Evolutionary conservation across 2,113 vertebrate species (phyloP).

Genomic region (Galemys pyrenaicus): DNA sequence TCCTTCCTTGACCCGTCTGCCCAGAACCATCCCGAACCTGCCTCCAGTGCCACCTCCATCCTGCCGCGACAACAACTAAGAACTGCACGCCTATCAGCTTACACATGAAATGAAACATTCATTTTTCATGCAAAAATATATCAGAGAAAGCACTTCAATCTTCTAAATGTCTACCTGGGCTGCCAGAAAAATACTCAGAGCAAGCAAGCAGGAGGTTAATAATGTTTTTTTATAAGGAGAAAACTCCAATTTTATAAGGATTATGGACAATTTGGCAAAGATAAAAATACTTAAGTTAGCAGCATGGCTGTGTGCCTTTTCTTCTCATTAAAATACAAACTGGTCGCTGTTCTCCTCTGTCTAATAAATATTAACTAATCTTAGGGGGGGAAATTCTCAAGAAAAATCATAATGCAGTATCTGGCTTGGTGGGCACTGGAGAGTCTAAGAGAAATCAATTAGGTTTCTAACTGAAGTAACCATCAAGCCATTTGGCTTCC

Average conservation of each 20-base stretch:
- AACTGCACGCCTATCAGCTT: background rate
- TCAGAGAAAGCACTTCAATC: background rate
- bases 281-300: background rate
- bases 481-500: background rate
- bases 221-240: background rate
- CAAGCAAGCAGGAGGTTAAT: background rate
- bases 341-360: background rate
- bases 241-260: background rate
- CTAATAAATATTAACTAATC: background rate
- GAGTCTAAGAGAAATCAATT: background rate
- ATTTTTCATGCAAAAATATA: background rate
- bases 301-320: background rate
- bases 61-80: too few species aligned
- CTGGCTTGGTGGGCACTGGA: background rate
- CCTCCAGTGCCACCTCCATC: too few species aligned
- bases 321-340: background rate
- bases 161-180: background rate
- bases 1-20: too few species aligned
- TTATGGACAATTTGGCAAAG: background rate
- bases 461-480: background rate
- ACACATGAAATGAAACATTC: fast-evolving
- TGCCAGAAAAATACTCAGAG: background rate
- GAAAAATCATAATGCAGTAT: background rate
- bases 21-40: too few species aligned
- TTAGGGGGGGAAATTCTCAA: background rate